These are phyloP conservation scores for Hylaeus volcanicus DNA, from an alignment of 1,140 invertebrate species.

Conservation along the genomic window DNA sequence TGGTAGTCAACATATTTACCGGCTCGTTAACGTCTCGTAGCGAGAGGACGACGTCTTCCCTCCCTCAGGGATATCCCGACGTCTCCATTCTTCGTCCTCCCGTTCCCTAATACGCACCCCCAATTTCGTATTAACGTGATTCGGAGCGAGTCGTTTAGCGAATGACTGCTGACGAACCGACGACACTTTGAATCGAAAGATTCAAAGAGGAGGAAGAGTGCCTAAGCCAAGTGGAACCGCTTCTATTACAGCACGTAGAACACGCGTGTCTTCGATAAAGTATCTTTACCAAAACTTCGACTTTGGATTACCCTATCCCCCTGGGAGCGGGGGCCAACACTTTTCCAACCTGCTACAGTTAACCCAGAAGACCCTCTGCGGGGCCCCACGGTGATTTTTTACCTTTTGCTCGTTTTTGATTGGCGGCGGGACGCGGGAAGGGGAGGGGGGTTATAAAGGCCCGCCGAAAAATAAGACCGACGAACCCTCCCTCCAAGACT, in stretches of 20 bases:
- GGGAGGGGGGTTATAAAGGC: conserved; percentile 73
- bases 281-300: neutral
- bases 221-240: too few species aligned
- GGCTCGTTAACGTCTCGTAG: conserved; percentile 80
- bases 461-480: conserved; percentile 76
- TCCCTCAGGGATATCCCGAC: conserved; percentile 38
- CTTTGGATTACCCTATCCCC: conserved; percentile 4
- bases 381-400: conserved; percentile 74
- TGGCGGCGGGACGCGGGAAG: conserved; percentile 66
- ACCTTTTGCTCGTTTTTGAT: conserved; percentile 79
- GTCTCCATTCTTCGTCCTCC: conserved; percentile 59
- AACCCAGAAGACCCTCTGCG: conserved; percentile 74
- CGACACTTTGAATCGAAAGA: too few species aligned
- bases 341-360: conserved; percentile 70
- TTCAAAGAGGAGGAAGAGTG: too few species aligned
- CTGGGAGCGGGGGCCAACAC: conserved; percentile 66
- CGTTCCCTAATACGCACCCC: conserved; percentile 58
- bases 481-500: conserved; percentile 46
- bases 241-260: too few species aligned
- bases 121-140: conserved; percentile 42
- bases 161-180: neutral
- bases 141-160: conserved; percentile 49
- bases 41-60: conserved; percentile 62
- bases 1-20: conserved; percentile 81
- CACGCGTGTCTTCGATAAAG: neutral